Evolutionary conservation across 1,140 invertebrate species (phyloP).

Genomic region (Drosophila insularis): DNA sequence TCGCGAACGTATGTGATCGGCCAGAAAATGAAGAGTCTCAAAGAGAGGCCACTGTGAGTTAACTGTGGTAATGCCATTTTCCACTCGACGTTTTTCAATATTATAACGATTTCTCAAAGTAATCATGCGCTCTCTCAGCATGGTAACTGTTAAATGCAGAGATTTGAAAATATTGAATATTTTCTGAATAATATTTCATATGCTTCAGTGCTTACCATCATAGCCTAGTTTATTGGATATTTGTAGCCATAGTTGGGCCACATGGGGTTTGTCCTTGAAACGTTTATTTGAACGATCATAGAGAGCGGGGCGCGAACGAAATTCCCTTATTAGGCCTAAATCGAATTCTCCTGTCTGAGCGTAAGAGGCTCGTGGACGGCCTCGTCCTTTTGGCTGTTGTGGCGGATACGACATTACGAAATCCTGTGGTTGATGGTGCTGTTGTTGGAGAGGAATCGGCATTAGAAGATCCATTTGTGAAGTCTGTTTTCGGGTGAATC

Average conservation of each 20-base stretch:
- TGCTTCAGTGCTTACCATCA: constrained; percentile 62
- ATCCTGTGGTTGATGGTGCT: background rate
- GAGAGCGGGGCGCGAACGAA: constrained; percentile 67
- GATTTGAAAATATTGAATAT: background rate
- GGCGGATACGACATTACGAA: constrained; percentile 1
- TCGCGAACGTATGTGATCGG: constrained; percentile 74
- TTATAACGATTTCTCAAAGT: constrained; percentile 81
- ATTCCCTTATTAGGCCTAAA: constrained; percentile 75
- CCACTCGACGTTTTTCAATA: constrained; percentile 78
- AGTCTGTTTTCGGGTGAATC: constrained; percentile 10
- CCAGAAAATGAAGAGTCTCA: constrained; percentile 73
- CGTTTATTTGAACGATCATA: constrained; percentile 73
- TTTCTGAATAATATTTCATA: background rate
- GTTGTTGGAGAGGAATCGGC: background rate
- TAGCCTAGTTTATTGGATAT: constrained; percentile 79
- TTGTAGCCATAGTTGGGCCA: constrained; percentile 69
- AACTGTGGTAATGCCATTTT: constrained; percentile 42
- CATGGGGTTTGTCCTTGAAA: constrained; percentile 74
- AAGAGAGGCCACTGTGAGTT: constrained; percentile 78
- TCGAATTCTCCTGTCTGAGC: constrained; percentile 79
- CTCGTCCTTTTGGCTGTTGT: constrained; percentile 60
- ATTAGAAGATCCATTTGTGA: constrained; percentile 15
- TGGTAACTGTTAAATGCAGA: constrained; percentile 47
- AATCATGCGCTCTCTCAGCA: constrained; percentile 77
- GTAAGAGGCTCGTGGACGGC: constrained; percentile 67